phyloP scores from a whole-genome alignment of 1,140 invertebrate genomes.

The Sitophilus oryzae region DNA sequence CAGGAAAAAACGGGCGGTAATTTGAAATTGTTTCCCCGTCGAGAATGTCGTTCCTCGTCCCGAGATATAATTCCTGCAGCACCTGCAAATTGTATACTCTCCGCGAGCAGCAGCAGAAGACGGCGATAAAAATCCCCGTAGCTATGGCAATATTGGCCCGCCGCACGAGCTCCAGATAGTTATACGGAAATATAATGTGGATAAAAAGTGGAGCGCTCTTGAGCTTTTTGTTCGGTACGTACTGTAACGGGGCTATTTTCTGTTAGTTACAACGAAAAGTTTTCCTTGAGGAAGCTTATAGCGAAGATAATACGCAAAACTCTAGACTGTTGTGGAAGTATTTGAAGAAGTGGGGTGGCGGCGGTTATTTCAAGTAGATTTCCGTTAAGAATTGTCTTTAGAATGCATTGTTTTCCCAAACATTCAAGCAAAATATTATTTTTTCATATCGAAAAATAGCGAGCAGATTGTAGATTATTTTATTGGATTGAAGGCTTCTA shows the following conservation, averaged over 20 bases:
- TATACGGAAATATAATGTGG: not conserved
- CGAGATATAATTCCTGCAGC: not conserved
- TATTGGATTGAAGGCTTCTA: too few relatives aligned
- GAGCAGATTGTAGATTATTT: too few relatives aligned
- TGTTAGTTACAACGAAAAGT: not conserved
- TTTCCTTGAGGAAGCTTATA: too few relatives aligned
- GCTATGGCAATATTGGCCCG: not conserved
- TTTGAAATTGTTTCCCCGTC: not conserved
- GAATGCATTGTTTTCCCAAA: too few relatives aligned
- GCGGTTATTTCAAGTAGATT: too few relatives aligned
- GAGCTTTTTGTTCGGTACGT: not conserved
- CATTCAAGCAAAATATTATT: too few relatives aligned
- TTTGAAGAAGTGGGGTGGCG: too few relatives aligned
- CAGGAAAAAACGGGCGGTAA: not conserved
- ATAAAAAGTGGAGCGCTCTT: not conserved
- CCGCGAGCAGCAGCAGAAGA: not conserved
- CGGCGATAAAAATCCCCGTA: not conserved
- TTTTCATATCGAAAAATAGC: too few relatives aligned
- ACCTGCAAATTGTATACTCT: not conserved
- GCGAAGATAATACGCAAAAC: constrained; percentile 12
- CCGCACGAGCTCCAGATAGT: not conserved
- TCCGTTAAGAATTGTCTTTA: too few relatives aligned
- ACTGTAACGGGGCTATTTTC: not conserved
- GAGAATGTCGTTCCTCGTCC: not conserved
- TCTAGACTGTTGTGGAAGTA: too few relatives aligned